A percentile compares a stretch with the other conserved stretches of the same genome.
Evolutionary conservation across 2,888 invertebrate species (phyloP).

Genomic region (Lasioglossum vierecki): DNA sequence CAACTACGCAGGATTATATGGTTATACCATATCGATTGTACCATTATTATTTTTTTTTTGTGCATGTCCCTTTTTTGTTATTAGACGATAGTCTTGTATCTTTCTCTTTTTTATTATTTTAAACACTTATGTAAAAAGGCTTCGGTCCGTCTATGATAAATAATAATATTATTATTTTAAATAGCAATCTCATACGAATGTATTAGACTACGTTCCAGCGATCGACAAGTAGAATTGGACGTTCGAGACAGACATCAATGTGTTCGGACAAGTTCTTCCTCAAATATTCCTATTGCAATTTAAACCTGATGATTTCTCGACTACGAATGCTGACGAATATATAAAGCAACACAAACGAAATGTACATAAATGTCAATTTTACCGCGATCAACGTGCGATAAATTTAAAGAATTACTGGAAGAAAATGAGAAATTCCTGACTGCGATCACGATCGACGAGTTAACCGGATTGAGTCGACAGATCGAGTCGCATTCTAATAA

Average conservation of each 20-base stretch:
- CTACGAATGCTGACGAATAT: neutral
- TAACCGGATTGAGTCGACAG: neutral
- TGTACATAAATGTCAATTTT: too few relatives aligned
- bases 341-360: neutral
- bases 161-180: neutral
- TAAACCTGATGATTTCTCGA: neutral
- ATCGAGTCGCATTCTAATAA: conserved; percentile 1
- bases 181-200: neutral
- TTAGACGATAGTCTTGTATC: too few relatives aligned
- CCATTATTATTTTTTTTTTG: too few relatives aligned
- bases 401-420: neutral
- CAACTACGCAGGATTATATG: too few relatives aligned
- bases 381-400: neutral
- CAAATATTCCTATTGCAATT: neutral
- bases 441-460: neutral
- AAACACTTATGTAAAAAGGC: too few relatives aligned
- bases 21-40: too few relatives aligned
- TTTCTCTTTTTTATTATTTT: too few relatives aligned
- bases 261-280: too few relatives aligned
- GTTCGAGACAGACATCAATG: neutral
- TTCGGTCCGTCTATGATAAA: too few relatives aligned
- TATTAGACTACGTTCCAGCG: neutral
- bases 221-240: neutral
- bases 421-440: neutral
- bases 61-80: too few relatives aligned